phyloP scores from a whole-genome alignment of 2,797 vertebrate genomes.

The Molossus molossus region DNA sequence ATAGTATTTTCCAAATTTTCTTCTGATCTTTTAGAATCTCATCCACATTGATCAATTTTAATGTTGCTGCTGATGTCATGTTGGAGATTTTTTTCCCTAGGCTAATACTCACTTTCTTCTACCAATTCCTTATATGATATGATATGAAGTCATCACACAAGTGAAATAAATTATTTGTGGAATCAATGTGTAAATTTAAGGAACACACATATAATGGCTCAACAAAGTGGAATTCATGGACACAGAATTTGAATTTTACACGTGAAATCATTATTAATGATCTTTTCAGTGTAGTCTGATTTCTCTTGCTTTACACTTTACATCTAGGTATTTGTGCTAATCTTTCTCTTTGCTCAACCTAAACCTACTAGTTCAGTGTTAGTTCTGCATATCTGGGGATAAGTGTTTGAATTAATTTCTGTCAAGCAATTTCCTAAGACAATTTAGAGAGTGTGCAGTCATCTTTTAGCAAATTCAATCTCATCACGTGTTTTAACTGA shows the following conservation, averaged over 20 bases:
- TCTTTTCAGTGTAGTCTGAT: neutral
- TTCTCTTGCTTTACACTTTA: neutral
- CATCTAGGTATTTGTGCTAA: neutral
- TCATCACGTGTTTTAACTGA: constrained; percentile 38
- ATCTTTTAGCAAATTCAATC: constrained; percentile 30
- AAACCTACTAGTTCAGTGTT: neutral
- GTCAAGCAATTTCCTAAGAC: constrained; percentile 42
- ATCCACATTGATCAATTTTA: neutral
- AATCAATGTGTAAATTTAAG: neutral
- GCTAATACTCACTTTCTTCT: neutral
- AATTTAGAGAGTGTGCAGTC: neutral
- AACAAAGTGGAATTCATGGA: neutral
- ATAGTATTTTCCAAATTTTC: neutral
- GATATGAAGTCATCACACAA: neutral
- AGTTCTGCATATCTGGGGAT: neutral
- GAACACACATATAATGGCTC: neutral
- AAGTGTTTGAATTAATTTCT: constrained; percentile 38
- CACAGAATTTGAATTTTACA: neutral
- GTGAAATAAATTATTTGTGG: neutral
- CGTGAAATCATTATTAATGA: neutral
- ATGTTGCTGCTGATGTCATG: neutral
- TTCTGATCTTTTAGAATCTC: neutral
- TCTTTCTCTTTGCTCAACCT: neutral
- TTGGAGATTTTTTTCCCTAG: neutral
- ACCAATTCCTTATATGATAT: neutral